Conservation (phyloP, 2,888 invertebrate genomes). For the Rutpela maculata region DNA sequence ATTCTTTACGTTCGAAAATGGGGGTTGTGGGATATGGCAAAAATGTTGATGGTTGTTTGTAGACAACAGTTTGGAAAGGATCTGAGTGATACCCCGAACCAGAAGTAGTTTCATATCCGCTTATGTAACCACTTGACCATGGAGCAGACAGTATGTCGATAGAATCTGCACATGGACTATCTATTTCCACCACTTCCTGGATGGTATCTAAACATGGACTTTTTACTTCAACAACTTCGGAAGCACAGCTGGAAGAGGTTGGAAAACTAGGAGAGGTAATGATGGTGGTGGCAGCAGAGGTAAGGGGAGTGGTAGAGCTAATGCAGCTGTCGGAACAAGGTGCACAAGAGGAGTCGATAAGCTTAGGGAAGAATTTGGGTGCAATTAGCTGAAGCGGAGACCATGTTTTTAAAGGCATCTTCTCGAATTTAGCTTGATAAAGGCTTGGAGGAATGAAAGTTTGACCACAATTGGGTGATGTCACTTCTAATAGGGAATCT, state of each 20-base stretch:
- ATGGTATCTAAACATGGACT: background rate
- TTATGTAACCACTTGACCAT: constrained; percentile 33
- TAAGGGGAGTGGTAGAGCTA: background rate
- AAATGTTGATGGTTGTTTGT: constrained; percentile 52
- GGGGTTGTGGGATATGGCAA: constrained; percentile 22
- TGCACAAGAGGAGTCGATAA: background rate
- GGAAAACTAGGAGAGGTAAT: background rate
- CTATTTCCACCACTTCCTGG: background rate
- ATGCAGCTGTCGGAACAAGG: background rate
- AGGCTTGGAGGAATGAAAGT: background rate
- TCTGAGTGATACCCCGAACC: constrained; percentile 51
- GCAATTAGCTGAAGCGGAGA: background rate
- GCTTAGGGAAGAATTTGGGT: background rate
- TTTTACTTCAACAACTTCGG: background rate
- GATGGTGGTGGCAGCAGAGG: background rate
- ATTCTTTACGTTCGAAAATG: constrained; percentile 13
- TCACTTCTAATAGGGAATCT: constrained; percentile 45
- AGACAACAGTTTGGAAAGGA: constrained; percentile 46
- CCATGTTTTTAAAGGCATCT: background rate
- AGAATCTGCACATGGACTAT: background rate
- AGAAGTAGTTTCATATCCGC: constrained; percentile 33
- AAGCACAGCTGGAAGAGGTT: background rate
- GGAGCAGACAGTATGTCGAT: background rate
- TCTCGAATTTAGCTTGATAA: background rate
- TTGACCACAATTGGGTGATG: background rate